phyloP scores from a whole-genome alignment of 2,888 invertebrate species.

The Andrena haemorrhoa region DNA sequence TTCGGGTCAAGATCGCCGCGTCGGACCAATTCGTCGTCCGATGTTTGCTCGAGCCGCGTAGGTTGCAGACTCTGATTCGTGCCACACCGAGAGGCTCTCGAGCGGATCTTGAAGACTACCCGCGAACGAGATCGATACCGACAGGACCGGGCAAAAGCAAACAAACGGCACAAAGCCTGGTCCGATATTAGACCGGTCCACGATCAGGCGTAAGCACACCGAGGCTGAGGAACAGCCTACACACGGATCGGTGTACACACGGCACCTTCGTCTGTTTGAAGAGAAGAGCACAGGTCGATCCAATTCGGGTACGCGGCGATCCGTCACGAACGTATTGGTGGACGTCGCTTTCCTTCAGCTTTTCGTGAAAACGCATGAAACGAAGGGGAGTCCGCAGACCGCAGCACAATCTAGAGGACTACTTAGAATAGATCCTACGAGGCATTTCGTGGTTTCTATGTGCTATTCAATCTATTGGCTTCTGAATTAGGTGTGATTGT shows the following conservation, averaged over 20 bases:
- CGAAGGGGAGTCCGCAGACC: background rate
- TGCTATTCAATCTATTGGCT: background rate
- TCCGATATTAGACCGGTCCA: constrained; percentile 77
- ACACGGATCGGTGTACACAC: constrained; percentile 77
- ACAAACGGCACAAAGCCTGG: constrained; percentile 79
- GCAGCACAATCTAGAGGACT: background rate
- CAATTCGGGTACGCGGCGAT: constrained; percentile 74
- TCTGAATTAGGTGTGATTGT: background rate
- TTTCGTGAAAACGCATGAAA: background rate
- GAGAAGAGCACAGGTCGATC: constrained; percentile 71
- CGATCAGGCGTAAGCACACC: constrained; percentile 37
- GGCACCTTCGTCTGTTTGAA: constrained; percentile 79
- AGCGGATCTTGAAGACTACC: constrained; percentile 48
- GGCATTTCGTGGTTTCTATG: background rate
- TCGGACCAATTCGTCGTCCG: background rate
- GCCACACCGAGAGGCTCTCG: constrained; percentile 15
- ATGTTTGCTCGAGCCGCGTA: constrained; percentile 19
- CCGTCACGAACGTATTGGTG: constrained; percentile 67
- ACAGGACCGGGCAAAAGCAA: constrained; percentile 70
- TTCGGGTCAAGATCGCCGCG: constrained; percentile 9
- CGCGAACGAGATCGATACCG: constrained; percentile 63
- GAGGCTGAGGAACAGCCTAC: constrained; percentile 33
- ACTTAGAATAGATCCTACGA: background rate
- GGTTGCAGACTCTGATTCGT: constrained; percentile 29
- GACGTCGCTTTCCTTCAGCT: constrained; percentile 12